These are phyloP conservation scores for Odontesthes bonariensis DNA, from an alignment of 2,113 vertebrate species.

Conservation along the genomic window DNA sequence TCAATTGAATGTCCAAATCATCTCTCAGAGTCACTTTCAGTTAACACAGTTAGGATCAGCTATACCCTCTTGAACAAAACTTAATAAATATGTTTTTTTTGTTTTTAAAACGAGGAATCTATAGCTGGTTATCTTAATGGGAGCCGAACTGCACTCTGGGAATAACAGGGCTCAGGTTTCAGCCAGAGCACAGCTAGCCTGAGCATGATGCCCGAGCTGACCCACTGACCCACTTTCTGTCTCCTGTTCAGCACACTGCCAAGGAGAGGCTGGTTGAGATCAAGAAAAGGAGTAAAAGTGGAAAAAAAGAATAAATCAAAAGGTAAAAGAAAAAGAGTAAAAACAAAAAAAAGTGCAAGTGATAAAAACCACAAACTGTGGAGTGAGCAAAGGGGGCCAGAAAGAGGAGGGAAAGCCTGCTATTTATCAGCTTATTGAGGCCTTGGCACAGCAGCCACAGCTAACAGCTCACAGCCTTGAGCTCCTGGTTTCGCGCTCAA, in stretches of 20 bases:
- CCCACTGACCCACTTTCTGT: slow-evolving; percentile 82
- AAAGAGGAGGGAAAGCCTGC: slow-evolving; percentile 38
- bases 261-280: slow-evolving; percentile 59
- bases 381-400: neutral
- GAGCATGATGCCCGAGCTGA: slow-evolving; percentile 71
- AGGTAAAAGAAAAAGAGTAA: slow-evolving; percentile 22
- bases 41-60: neutral
- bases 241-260: slow-evolving; percentile 52
- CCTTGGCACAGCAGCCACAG: slow-evolving; percentile 51
- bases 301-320: slow-evolving; percentile 18
- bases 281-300: slow-evolving; percentile 22
- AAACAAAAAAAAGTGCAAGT: slow-evolving; percentile 48
- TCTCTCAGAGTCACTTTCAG: neutral
- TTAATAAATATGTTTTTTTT: neutral
- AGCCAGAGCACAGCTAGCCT: slow-evolving; percentile 52
- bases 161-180: slow-evolving; percentile 65
- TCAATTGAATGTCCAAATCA: neutral
- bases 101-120: slow-evolving; percentile 23
- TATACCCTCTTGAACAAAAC: neutral
- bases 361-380: slow-evolving; percentile 10
- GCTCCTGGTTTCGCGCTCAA: slow-evolving; percentile 68
- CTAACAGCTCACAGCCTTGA: slow-evolving; percentile 54
- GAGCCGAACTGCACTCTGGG: slow-evolving; percentile 33
- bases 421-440: slow-evolving; percentile 64
- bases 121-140: slow-evolving; percentile 36